A percentile compares a stretch with the other conserved stretches of the same genome.
Evolutionary conservation across 2,113 vertebrate genomes (phyloP).

Genomic region (Nyctereutes procyonoides): DNA sequence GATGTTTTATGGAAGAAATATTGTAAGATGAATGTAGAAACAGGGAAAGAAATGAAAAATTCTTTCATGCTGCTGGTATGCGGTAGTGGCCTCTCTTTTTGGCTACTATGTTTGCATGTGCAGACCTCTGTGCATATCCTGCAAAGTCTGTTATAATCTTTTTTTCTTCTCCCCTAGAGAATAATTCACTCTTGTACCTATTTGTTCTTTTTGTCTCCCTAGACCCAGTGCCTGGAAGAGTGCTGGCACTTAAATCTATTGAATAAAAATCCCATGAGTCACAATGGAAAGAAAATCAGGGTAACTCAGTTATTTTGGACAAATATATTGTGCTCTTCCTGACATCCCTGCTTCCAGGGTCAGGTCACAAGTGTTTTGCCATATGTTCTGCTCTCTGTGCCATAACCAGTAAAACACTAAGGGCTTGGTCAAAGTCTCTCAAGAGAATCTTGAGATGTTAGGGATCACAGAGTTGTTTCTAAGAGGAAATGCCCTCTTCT

Average conservation of each 20-base stretch:
- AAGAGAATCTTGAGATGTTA: neutral
- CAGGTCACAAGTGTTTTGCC: neutral
- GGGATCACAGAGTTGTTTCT: conserved; percentile 54
- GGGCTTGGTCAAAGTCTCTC: neutral
- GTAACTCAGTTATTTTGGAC: conserved; percentile 15
- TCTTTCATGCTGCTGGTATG: neutral
- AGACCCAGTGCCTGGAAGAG: neutral
- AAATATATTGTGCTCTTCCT: neutral
- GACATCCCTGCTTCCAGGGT: neutral
- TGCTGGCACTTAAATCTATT: neutral
- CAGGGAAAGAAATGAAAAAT: neutral
- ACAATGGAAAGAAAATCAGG: neutral
- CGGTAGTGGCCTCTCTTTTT: neutral
- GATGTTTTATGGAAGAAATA: neutral
- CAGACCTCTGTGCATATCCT: neutral
- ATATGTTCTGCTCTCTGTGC: neutral
- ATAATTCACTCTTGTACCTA: neutral
- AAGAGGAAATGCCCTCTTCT: conserved; percentile 70
- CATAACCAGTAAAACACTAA: neutral
- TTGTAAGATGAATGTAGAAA: neutral
- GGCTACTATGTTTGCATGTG: neutral
- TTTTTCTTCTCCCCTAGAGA: neutral
- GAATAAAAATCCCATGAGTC: neutral
- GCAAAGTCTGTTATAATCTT: neutral
- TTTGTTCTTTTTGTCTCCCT: neutral